Evolutionary conservation across 1,140 invertebrate species (phyloP), one percentile per base, ranked within the genome.

Genomic region (Musca domestica): DNA sequence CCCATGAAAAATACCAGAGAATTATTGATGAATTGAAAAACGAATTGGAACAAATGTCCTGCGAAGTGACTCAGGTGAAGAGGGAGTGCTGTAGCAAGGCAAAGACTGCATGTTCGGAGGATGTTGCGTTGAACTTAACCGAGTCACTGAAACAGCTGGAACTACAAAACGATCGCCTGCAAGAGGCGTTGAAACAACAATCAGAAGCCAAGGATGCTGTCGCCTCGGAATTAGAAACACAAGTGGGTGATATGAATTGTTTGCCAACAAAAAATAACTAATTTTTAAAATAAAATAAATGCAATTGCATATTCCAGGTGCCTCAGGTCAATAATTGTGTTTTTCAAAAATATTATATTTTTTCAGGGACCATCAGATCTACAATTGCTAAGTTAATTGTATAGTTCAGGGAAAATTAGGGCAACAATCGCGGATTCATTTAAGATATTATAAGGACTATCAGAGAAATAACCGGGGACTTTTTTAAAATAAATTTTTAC

Each of bases 21-120:
- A 73, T 75, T 0, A 71, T 75, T 19, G 72, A 64, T 27, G 74
- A 75, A 49, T 72, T 75, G 20, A 72, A 72, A 12, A 69, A 68
- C 2, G 74, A 76, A 47, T 58, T 76, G 12, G 71, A 74, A 27
- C 68, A 70, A 49, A 49, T 74, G 2, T 74, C 74, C 5, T 68
- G 71, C 20, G 70, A 80, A 30, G 77, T 79, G 27, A 72, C 70
- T 22, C 71, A 74, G 49, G 75, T 77, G n/a, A 73, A 74, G 9
- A 70, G 73, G 17, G 54, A 71, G 5, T 66, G 69, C 41, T 47
- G n/a, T 67, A 41, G 34, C 10, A 41, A 41, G 10, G 10, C 34
- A 2, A 41, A 41, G 10, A 10, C 6, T 12, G 2, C 34, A 41
- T 10, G 2, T 56, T 22, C 27, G 5, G 66, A 67, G 15, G 22